These are phyloP conservation scores for Dendrocincla tyrannina DNA, from an alignment of 2,797 vertebrate species.

Conservation along the genomic window DNA sequence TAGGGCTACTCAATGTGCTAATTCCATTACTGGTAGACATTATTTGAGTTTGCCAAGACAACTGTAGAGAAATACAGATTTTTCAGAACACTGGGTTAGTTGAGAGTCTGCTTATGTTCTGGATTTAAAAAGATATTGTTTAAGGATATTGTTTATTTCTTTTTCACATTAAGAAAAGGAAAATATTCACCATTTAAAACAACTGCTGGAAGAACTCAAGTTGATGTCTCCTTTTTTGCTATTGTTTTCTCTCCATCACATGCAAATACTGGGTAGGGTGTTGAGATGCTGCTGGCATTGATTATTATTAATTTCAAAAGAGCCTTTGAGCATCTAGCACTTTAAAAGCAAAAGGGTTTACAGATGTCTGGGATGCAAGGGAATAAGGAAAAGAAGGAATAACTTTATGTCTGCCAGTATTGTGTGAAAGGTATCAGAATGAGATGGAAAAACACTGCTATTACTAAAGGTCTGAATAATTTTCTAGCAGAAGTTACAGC, in stretches of 20 bases:
- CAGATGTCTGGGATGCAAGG: constrained; percentile 42
- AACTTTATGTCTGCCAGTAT: constrained; percentile 52
- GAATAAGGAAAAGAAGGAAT: constrained; percentile 38
- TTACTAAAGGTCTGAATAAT: constrained; percentile 46
- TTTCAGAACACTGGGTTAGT: constrained; percentile 38
- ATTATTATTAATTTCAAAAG: constrained; percentile 66
- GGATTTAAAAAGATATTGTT: constrained; percentile 59
- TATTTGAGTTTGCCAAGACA: background rate
- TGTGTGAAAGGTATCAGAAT: constrained; percentile 61
- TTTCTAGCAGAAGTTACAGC: background rate
- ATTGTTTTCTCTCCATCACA: constrained; percentile 62
- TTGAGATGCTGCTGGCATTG: constrained; percentile 67
- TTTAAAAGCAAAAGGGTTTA: constrained; percentile 48
- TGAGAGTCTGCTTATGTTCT: constrained; percentile 65
- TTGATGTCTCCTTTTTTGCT: constrained; percentile 60
- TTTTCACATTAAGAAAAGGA: constrained; percentile 65
- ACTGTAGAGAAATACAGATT: constrained; percentile 21
- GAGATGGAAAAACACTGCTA: background rate
- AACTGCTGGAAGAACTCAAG: constrained; percentile 64
- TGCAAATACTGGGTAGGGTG: constrained; percentile 52
- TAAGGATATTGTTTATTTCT: constrained; percentile 64
- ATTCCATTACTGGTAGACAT: constrained; percentile 51
- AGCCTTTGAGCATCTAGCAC: constrained; percentile 56
- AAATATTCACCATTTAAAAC: constrained; percentile 66
- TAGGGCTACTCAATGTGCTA: background rate